A percentile compares a stretch with the other conserved stretches of the same genome.
These are phyloP conservation scores for Sussaba pulchella DNA, from an alignment of 2,888 invertebrate genomes.

Conservation along the genomic window DNA sequence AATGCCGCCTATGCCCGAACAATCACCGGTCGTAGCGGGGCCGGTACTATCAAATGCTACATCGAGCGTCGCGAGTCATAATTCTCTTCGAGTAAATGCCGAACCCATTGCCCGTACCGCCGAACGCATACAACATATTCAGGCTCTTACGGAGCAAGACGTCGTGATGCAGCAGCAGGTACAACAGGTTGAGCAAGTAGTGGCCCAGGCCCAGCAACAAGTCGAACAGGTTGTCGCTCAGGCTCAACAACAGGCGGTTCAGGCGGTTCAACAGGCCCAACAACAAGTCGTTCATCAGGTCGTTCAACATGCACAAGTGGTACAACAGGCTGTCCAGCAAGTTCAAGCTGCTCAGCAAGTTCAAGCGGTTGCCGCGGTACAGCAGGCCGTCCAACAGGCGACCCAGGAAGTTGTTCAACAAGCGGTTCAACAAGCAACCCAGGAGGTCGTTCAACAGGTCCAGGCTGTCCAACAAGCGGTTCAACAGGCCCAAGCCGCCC, in stretches of 20 bases:
- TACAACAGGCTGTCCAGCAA: constrained; percentile 82
- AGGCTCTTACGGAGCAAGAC: constrained; percentile 78
- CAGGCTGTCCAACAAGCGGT: constrained; percentile 83
- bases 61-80: constrained; percentile 75
- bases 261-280: constrained; percentile 82
- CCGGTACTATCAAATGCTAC: constrained; percentile 72
- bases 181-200: constrained; percentile 82
- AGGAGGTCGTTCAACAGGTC: constrained; percentile 80
- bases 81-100: constrained; percentile 74
- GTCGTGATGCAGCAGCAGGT: constrained; percentile 81
- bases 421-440: constrained; percentile 81
- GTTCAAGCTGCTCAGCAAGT: constrained; percentile 82
- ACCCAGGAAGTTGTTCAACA: constrained; percentile 80
- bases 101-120: constrained; percentile 68
- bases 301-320: constrained; percentile 82
- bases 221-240: constrained; percentile 83
- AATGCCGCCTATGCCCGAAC: constrained; percentile 79
- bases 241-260: constrained; percentile 82
- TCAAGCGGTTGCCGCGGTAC: constrained; percentile 80
- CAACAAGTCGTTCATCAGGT: constrained; percentile 83
- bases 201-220: constrained; percentile 82
- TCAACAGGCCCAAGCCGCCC: constrained; percentile 82
- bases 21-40: constrained; percentile 75
- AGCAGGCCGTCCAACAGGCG: constrained; percentile 81
- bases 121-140: constrained; percentile 78